These are phyloP conservation scores for Drosophila mettleri DNA, from an alignment of 2,888 invertebrate genomes.

Conservation along the genomic window DNA sequence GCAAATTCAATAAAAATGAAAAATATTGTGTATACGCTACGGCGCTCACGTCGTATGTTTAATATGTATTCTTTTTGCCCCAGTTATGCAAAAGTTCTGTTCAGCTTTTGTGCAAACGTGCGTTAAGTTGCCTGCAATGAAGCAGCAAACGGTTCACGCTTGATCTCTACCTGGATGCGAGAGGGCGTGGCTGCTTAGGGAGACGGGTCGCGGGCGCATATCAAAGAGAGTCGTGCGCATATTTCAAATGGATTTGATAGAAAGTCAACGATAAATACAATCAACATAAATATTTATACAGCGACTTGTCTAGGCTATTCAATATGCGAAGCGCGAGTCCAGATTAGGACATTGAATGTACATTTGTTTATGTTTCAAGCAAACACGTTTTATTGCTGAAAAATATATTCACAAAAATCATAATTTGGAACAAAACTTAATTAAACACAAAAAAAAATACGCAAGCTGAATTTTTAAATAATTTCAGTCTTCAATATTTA, in stretches of 20 bases:
- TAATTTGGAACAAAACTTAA: background rate
- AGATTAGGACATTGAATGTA: slow-evolving; percentile 21
- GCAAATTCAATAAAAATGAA: slow-evolving; percentile 31
- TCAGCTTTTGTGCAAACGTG: slow-evolving; percentile 66
- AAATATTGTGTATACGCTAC: slow-evolving; percentile 40
- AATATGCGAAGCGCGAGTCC: slow-evolving; percentile 19
- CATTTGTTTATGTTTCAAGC: background rate
- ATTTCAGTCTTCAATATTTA: background rate
- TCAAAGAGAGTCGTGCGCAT: slow-evolving; percentile 41
- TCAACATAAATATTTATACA: slow-evolving; percentile 46
- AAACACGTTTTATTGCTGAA: background rate
- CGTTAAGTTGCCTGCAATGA: slow-evolving; percentile 64
- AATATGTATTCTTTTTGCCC: slow-evolving; percentile 32
- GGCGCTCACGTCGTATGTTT: slow-evolving; percentile 44
- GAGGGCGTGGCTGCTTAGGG: background rate
- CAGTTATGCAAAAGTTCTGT: slow-evolving; percentile 38
- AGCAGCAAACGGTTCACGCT: slow-evolving; percentile 66
- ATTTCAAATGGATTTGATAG: slow-evolving; percentile 43
- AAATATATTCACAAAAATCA: background rate
- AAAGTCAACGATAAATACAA: slow-evolving; percentile 36
- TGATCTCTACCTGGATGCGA: slow-evolving; percentile 30
- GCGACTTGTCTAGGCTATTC: slow-evolving; percentile 11
- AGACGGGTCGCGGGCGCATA: background rate
- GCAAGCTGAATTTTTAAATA: background rate
- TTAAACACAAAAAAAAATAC: background rate